Percentiles rank a stretch among this genome's conserved stretches.
Conservation (phyloP, 2,888 invertebrate species). For the Pristionchus arcanus region DNA sequence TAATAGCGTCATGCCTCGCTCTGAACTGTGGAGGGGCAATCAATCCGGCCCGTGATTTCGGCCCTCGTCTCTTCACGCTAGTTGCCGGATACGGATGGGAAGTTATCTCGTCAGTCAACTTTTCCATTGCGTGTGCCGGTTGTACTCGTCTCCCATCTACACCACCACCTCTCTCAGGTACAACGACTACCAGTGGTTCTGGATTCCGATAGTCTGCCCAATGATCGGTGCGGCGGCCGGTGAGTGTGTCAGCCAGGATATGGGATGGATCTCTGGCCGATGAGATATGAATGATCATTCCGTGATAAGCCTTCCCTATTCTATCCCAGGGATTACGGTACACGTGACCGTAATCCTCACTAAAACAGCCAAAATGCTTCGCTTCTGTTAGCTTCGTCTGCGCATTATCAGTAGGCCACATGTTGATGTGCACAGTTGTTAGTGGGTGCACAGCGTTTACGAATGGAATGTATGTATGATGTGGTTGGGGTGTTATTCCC, state of each 20-base stretch:
- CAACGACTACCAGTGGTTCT: conserved; percentile 82
- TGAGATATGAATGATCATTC: neutral
- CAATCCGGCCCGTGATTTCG: conserved; percentile 84
- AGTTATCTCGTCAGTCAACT: conserved; percentile 76
- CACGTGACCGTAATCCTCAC: neutral
- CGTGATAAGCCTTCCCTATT: neutral
- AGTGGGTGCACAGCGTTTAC: too few relatives aligned
- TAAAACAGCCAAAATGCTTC: neutral
- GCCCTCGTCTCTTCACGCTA: conserved; percentile 82
- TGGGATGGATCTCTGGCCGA: neutral
- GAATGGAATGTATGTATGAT: too few relatives aligned
- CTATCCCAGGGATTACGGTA: neutral
- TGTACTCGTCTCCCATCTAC: neutral
- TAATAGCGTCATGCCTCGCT: conserved; percentile 78
- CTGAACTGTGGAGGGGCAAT: conserved; percentile 83
- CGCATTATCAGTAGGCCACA: too few relatives aligned
- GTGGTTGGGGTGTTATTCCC: too few relatives aligned
- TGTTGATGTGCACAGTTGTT: too few relatives aligned
- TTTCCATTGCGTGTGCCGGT: neutral
- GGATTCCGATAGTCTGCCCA: conserved; percentile 82
- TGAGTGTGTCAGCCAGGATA: conserved; percentile 43
- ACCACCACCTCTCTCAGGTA: conserved; percentile 72
- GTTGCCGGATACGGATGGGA: conserved; percentile 80
- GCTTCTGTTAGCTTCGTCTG: too few relatives aligned
- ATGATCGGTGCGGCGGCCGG: conserved; percentile 81